phyloP scores from a whole-genome alignment of 1,140 invertebrate species.

The Apis laboriosa region DNA sequence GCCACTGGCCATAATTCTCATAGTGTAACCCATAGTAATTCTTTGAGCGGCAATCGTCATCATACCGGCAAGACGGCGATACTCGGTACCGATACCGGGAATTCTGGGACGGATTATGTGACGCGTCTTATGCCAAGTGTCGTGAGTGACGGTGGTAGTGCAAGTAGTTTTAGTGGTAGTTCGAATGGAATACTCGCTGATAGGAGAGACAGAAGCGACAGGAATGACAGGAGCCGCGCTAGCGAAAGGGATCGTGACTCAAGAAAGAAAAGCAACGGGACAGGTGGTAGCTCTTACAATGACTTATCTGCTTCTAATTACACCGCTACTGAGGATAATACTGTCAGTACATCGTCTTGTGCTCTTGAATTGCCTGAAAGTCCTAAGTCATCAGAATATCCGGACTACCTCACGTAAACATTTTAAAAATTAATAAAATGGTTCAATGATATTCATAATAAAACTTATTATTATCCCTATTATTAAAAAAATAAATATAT shows the following conservation, averaged over 20 bases:
- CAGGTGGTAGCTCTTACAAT: background rate
- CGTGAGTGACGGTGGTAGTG: conserved; percentile 32
- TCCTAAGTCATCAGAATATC: conserved; percentile 74
- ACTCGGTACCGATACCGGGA: background rate
- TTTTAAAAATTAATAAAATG: background rate
- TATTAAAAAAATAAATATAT: too few relatives aligned
- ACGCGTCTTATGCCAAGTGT: conserved; percentile 32
- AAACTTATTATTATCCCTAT: too few relatives aligned
- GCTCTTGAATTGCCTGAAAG: conserved; percentile 46
- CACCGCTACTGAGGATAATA: conserved; percentile 19
- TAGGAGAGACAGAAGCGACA: conserved; percentile 62
- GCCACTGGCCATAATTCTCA: conserved; percentile 50
- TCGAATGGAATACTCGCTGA: conserved; percentile 41
- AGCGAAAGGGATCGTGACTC: conserved; percentile 53
- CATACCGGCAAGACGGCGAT: conserved; percentile 31
- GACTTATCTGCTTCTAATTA: conserved; percentile 26
- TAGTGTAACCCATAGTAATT: conserved; percentile 52
- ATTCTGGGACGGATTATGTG: conserved; percentile 22
- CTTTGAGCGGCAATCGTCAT: conserved; percentile 26
- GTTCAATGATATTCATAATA: background rate
- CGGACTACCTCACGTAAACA: conserved; percentile 83
- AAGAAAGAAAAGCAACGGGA: conserved; percentile 30
- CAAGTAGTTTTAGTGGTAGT: conserved; percentile 31
- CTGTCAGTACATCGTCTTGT: conserved; percentile 36
- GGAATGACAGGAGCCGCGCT: conserved; percentile 62